phyloP scores from a whole-genome alignment of 2,797 vertebrate species.

The Spinus pinus region DNA sequence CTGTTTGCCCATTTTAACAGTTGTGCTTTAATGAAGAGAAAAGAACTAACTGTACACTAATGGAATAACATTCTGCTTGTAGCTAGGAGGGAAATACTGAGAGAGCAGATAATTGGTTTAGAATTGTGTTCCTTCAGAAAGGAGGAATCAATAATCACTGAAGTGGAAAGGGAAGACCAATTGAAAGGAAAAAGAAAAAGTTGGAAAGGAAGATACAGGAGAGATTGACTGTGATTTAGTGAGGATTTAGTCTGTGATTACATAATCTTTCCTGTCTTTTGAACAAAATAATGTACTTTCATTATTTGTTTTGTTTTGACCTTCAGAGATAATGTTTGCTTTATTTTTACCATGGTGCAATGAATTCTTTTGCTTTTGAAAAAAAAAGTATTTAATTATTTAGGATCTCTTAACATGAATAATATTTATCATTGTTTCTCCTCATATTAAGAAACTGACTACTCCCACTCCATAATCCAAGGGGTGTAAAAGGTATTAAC shows the following conservation, averaged over 20 bases:
- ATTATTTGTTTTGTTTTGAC: background rate
- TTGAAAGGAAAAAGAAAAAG: background rate
- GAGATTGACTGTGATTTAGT: background rate
- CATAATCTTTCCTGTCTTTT: background rate
- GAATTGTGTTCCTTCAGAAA: background rate
- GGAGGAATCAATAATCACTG: constrained; percentile 8
- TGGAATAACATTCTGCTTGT: background rate
- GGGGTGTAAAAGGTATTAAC: background rate
- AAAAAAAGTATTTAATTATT: background rate
- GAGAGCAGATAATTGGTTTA: background rate
- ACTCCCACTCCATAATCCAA: background rate
- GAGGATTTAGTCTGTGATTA: background rate
- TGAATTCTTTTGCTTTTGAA: background rate
- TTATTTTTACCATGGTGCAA: background rate
- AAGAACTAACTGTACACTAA: background rate
- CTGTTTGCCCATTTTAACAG: background rate
- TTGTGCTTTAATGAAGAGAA: background rate
- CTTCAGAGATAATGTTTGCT: background rate
- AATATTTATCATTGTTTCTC: background rate
- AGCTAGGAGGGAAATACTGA: background rate
- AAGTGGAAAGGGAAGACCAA: background rate
- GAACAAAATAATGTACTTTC: background rate
- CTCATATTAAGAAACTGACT: background rate
- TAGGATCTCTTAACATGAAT: background rate
- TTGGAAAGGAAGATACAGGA: background rate